Evolutionary conservation across 1,140 invertebrate species (phyloP), one percentile per base, ranked within the genome.

Genomic region (Holotrichia oblita): DNA sequence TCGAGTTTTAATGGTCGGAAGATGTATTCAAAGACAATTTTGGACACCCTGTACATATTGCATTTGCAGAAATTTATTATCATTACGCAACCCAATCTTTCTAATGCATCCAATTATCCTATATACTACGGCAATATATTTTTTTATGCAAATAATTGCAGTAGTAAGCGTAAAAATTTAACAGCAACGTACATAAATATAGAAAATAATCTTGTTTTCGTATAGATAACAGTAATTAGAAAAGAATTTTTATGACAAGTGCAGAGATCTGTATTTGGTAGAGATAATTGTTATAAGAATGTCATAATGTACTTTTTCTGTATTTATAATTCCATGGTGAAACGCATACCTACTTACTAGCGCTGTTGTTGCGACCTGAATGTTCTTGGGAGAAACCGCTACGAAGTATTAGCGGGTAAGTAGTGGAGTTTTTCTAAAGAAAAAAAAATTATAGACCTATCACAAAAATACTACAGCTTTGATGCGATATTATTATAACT

Each of bases 301-400:
- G 44, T 12, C 12, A 48, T 48, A 48, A 48, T 48, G 44, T 48
- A 48, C 44, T 48, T 48, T 48, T 48, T 48, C 44, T n/a, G n/a
- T 6, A 48, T 10, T n/a, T 48, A 48, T 48, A 48, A 48, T 48
- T 48, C 44, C 44, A 48, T 48, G 44, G 44, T 14, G 44, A 48
- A 48, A 48, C 44, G 44, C 44, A 48, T 48, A 48, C 44, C 44
- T 48, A 48, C 44, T 48, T 48, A 48, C 3, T n/a, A n/a, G n/a
- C n/a, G n/a, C n/a, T n/a, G n/a, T n/a, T 14, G 44, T 12, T 14
- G 44, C 44, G 44, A 48, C 44, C 44, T 48, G n/a, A 48, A 12
- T 48, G 44, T 48, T 8, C 3, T n/a, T 14, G 44, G n/a, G 44
- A 48, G 44, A 48, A 48, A 48, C 44, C 44, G 44, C 44, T 48